These are phyloP conservation scores for Tympanuchus pallidicinctus DNA, from an alignment of 2,113 vertebrate species.

Conservation along the genomic window DNA sequence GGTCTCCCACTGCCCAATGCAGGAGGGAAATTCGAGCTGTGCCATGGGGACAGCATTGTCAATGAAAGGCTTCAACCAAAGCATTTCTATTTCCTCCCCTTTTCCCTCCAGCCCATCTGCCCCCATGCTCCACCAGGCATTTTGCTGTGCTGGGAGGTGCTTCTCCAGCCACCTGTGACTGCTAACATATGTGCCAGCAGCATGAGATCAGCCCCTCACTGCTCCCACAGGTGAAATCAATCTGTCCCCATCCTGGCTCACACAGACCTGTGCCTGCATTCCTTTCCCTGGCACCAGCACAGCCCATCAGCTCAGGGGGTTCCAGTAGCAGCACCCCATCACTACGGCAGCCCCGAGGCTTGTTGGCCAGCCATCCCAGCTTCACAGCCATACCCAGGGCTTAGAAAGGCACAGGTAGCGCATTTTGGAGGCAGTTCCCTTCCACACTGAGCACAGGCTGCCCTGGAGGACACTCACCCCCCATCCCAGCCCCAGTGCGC, in stretches of 20 bases:
- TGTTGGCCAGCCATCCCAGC: background rate
- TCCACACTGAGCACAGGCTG: accelerated
- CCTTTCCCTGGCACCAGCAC: background rate
- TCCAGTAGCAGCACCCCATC: background rate
- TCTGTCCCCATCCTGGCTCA: background rate
- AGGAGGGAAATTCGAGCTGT: background rate
- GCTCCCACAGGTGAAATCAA: background rate
- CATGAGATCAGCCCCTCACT: background rate
- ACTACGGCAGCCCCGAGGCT: background rate
- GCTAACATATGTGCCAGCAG: background rate
- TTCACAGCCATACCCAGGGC: background rate
- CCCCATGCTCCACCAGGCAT: background rate
- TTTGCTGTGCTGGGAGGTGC: background rate
- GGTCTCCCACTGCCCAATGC: background rate
- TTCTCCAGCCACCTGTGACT: constrained; percentile 9
- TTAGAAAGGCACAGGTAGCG: background rate
- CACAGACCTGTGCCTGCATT: background rate
- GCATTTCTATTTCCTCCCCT: background rate
- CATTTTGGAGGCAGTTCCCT: background rate
- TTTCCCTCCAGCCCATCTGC: background rate
- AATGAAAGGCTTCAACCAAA: background rate
- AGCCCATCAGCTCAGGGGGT: background rate
- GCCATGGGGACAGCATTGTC: accelerated
- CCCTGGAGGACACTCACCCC: background rate
- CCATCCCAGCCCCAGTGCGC: background rate